Conservation (phyloP, 2,113 vertebrate species). For the Zosterops japonicus region DNA sequence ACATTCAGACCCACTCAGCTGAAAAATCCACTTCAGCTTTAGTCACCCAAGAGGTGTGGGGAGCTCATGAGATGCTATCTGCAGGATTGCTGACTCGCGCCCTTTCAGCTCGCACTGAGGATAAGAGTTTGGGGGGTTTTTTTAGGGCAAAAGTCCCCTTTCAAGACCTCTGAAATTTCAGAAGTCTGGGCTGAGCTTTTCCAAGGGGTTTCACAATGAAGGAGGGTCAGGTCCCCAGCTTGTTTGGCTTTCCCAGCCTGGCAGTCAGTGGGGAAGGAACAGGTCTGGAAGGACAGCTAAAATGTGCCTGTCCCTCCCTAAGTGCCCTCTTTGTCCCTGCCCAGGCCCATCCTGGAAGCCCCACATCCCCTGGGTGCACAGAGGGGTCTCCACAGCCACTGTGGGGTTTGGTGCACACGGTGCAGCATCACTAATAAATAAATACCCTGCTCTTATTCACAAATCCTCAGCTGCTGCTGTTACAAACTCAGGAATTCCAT, state of each 20-base stretch:
- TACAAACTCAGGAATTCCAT: neutral
- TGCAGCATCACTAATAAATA: accelerated
- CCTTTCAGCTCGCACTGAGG: neutral
- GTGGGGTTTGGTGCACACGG: neutral
- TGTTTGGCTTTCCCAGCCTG: neutral
- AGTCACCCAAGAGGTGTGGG: neutral
- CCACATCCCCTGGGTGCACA: accelerated
- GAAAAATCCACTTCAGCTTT: neutral
- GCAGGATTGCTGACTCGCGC: neutral
- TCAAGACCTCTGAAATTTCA: neutral
- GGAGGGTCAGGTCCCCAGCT: neutral
- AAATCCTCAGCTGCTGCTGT: neutral
- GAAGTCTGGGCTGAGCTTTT: neutral
- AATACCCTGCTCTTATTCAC: neutral
- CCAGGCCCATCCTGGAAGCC: neutral
- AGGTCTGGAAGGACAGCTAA: neutral
- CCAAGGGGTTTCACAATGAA: neutral
- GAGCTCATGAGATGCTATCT: neutral
- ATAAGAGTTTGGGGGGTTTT: neutral
- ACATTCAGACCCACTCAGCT: neutral
- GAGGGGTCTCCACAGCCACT: neutral
- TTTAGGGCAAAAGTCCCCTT: neutral
- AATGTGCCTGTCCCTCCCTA: neutral
- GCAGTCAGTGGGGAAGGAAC: neutral
- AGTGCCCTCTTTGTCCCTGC: accelerated